These are phyloP conservation scores for Elanus axillaris DNA, from an alignment of 2,113 vertebrate species.

Conservation along the genomic window DNA sequence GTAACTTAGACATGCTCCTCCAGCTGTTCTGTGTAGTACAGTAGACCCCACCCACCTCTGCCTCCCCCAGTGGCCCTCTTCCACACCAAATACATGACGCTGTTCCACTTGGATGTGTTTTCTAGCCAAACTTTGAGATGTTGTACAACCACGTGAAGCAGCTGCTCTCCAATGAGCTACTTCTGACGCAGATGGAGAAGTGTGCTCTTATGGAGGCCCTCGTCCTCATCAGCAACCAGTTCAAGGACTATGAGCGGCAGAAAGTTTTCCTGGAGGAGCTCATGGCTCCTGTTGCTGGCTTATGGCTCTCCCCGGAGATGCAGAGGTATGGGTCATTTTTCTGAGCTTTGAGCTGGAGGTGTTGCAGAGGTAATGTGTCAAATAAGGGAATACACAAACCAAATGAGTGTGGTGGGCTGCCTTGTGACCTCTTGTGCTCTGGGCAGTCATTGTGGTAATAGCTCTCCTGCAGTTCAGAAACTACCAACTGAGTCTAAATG, in stretches of 20 bases:
- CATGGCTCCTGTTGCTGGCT: conserved; percentile 79
- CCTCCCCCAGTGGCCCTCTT: not conserved
- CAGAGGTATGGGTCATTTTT: conserved; percentile 71
- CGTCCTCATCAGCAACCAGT: conserved; percentile 94
- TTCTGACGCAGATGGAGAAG: conserved; percentile 90
- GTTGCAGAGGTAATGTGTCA: not conserved
- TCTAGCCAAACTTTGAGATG: conserved; percentile 91
- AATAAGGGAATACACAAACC: not conserved
- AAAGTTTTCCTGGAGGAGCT: conserved; percentile 90
- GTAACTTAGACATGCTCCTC: not conserved
- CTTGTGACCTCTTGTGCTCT: not conserved
- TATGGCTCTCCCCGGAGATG: conserved; percentile 93
- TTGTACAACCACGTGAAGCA: conserved; percentile 88
- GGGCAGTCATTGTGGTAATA: not conserved
- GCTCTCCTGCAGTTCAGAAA: not conserved
- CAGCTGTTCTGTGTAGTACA: not conserved
- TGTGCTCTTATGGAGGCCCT: conserved; percentile 91
- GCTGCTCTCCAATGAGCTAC: conserved; percentile 81
- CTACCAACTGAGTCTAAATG: not conserved
- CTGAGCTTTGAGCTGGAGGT: not conserved
- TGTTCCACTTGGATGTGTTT: conserved; percentile 12
- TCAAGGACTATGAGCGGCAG: conserved; percentile 91
- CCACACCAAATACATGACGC: not conserved
- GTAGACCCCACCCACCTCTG: not conserved
- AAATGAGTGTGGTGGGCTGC: not conserved